phyloP scores from a whole-genome alignment of 1,140 invertebrate species.

The Archivesica marissinica region DNA sequence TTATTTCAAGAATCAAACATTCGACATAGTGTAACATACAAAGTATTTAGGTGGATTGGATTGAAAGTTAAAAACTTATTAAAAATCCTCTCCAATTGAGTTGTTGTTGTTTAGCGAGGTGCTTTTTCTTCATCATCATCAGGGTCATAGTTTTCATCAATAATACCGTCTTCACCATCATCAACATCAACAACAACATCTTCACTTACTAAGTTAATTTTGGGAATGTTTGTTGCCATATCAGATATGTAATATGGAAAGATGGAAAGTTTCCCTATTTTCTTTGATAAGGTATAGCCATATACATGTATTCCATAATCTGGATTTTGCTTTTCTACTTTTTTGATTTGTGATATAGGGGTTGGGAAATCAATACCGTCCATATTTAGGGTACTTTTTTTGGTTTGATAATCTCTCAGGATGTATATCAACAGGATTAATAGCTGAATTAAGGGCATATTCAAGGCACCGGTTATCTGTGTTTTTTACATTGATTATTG shows the following conservation, averaged over 20 bases:
- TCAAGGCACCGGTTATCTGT: constrained; percentile 46
- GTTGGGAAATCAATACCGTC: neutral
- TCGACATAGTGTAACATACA: too few species aligned
- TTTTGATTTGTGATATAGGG: neutral
- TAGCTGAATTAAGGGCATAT: constrained; percentile 10
- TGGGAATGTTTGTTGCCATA: neutral
- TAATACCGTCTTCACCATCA: too few species aligned
- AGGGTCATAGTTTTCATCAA: too few species aligned
- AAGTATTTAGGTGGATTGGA: too few species aligned
- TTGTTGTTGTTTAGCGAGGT: too few species aligned
- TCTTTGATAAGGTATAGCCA: constrained; percentile 1
- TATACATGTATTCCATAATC: neutral
- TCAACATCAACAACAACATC: constrained; percentile 1
- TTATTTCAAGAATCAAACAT: too few species aligned
- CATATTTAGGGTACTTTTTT: neutral
- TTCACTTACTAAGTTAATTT: constrained; percentile 14
- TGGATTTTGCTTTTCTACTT: constrained; percentile 16
- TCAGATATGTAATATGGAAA: constrained; percentile 11
- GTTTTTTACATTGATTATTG: constrained; percentile 55
- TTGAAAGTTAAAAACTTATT: too few species aligned
- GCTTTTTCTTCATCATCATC: too few species aligned
- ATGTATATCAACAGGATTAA: neutral
- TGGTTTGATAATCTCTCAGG: neutral
- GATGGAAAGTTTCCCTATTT: neutral
- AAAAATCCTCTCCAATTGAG: too few species aligned